These are phyloP conservation scores for Apostichopus parvimensis DNA, from an alignment of 35 echinoderm and acorn worm genomes.

Conservation along the genomic window DNA sequence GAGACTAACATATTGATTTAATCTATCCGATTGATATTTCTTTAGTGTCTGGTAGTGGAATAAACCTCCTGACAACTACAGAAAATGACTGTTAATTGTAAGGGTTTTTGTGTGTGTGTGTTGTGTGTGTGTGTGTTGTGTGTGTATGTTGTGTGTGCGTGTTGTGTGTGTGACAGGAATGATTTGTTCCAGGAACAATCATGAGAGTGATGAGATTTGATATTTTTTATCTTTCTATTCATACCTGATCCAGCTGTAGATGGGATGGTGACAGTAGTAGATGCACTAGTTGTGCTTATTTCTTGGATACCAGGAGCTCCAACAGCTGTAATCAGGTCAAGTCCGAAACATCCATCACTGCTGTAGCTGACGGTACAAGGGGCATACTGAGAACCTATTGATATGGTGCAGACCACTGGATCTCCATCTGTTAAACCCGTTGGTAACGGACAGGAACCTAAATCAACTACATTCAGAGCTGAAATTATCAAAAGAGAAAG, in stretches of 20 bases:
- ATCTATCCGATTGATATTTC: too few species aligned
- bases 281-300: background rate
- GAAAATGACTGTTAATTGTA: too few species aligned
- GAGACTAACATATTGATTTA: too few species aligned
- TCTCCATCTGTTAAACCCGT: background rate
- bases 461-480: background rate
- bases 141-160: too few species aligned
- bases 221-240: background rate
- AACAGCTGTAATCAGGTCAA: background rate
- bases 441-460: background rate
- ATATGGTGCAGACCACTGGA: background rate
- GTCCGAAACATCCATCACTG: background rate
- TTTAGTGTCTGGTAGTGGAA: too few species aligned
- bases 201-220: too few species aligned
- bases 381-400: background rate
- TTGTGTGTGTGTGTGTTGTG: too few species aligned
- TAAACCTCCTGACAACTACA: too few species aligned
- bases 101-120: too few species aligned
- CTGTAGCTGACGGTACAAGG: background rate
- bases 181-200: too few species aligned
- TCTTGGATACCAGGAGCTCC: background rate
- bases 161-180: too few species aligned
- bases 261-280: conserved; percentile 10
- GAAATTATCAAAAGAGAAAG: background rate
- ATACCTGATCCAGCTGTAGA: background rate